Base-by-base conservation (phyloP, 2,113 vertebrate species). In the Gopherus evgoodei region DNA sequence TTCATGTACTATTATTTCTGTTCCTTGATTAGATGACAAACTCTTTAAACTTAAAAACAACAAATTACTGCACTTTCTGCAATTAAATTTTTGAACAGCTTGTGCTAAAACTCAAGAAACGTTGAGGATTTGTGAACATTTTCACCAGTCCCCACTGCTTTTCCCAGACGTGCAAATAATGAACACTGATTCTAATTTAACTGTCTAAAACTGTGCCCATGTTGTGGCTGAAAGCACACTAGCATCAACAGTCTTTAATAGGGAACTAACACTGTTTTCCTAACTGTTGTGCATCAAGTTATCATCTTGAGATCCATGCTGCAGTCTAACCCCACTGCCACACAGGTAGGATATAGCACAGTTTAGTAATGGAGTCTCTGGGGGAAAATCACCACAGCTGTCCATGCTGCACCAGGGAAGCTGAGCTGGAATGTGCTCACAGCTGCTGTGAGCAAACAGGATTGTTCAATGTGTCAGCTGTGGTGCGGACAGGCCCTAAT, bases 401-500 rank as follows among this genome's bases (percentile, higher is more conserved):
- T 42, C 57, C 81, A 38, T 12, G 3, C 59, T 86, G 90, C 94
- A 87, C 83, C 85, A 81, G 88, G 90, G 87, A 88, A 62, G 75
- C 16, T n/a, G 38, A 92, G 91, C 91, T 87, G 88, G 50, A 87
- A 88, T 84, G 82, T 0, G 1, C 89, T 95, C 88, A 91, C 93
- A 90, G 72, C 95, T 97, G 96, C 95, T 97, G 96, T 81, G 24
- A 91, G 90, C 89, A 93, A 95, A 95, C 84, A 35, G 96, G 93
- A 94, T 79, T 93, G 38, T 91, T 87, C 95, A 95, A 88, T 91
- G 91, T 1, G 0, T 96, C 97, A 96, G 95, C 96, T 97, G 96
- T 93, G 90, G 88, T 79, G 94, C 50, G 16, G 92, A 22, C 12
- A 11, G 79, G 80, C n/a, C 94, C 75, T 88, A 38, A 56, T 54